Evolutionary conservation across 2,888 invertebrate genomes (phyloP).

Genomic region (Troides helena): DNA sequence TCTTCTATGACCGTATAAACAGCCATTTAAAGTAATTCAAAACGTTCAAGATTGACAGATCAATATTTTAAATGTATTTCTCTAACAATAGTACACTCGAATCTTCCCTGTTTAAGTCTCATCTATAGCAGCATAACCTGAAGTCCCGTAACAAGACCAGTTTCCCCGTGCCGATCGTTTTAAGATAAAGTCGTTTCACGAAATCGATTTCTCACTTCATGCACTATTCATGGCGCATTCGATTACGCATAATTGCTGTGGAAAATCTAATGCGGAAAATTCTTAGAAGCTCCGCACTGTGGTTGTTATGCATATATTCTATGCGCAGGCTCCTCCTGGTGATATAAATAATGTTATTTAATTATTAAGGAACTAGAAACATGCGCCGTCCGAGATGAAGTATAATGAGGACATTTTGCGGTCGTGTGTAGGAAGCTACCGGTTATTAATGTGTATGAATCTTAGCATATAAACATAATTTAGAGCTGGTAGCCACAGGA

Average conservation of each 20-base stretch:
- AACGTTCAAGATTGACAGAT: too few species aligned
- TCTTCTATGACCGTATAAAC: too few species aligned
- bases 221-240: slow-evolving; percentile 30
- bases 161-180: slow-evolving; percentile 8
- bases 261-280: slow-evolving; percentile 31
- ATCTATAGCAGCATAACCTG: not conserved
- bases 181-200: slow-evolving; percentile 24
- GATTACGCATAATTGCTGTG: slow-evolving; percentile 29
- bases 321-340: not conserved
- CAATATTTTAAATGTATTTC: not conserved
- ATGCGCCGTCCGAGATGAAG: slow-evolving; percentile 4
- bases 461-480: not conserved
- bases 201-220: slow-evolving; percentile 29
- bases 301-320: slow-evolving; percentile 20
- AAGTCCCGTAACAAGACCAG: slow-evolving; percentile 13
- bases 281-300: slow-evolving; percentile 16
- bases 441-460: slow-evolving; percentile 13
- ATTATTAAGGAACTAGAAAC: slow-evolving; percentile 18
- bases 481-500: not conserved
- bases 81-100: not conserved
- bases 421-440: slow-evolving; percentile 19
- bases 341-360: slow-evolving; percentile 26
- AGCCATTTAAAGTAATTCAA: too few species aligned
- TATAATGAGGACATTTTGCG: slow-evolving; percentile 18
- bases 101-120: not conserved